phyloP scores from a whole-genome alignment of 2,797 vertebrate species.

The Rhinoraja longicauda region DNA sequence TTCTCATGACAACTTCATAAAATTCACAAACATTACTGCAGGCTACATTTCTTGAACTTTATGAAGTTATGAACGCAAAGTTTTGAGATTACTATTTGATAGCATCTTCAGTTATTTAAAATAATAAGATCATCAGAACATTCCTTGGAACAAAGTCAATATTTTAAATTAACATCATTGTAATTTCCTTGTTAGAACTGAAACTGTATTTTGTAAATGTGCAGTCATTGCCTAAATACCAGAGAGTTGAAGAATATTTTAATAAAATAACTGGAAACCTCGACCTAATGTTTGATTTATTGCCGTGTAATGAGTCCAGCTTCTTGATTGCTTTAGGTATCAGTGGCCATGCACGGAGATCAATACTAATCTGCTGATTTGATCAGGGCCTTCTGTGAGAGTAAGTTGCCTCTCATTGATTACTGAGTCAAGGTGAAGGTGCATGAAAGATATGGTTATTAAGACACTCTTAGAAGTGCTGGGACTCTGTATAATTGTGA shows the following conservation, averaged over 20 bases:
- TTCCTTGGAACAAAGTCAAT: background rate
- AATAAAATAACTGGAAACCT: constrained; percentile 4
- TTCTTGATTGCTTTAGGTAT: constrained; percentile 12
- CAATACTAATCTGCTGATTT: constrained; percentile 25
- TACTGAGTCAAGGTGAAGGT: constrained; percentile 20
- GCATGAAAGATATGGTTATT: constrained; percentile 13
- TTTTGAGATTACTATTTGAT: background rate
- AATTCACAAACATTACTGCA: background rate
- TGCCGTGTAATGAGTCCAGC: background rate
- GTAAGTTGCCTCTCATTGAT: constrained; percentile 6
- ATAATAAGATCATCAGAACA: background rate
- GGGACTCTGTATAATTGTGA: background rate
- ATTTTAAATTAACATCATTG: background rate
- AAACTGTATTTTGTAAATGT: background rate
- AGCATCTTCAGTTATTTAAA: background rate
- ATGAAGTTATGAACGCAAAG: background rate
- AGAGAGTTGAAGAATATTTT: background rate
- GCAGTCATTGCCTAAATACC: background rate
- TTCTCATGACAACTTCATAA: too few species aligned
- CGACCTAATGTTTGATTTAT: background rate
- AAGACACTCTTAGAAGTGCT: background rate
- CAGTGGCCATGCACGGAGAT: background rate
- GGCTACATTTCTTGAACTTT: background rate
- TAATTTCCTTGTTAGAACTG: background rate
- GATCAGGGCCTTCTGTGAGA: constrained; percentile 1